Evolutionary conservation across 1,140 invertebrate species (phyloP).

Genomic region (Hesperophylax magnus): DNA sequence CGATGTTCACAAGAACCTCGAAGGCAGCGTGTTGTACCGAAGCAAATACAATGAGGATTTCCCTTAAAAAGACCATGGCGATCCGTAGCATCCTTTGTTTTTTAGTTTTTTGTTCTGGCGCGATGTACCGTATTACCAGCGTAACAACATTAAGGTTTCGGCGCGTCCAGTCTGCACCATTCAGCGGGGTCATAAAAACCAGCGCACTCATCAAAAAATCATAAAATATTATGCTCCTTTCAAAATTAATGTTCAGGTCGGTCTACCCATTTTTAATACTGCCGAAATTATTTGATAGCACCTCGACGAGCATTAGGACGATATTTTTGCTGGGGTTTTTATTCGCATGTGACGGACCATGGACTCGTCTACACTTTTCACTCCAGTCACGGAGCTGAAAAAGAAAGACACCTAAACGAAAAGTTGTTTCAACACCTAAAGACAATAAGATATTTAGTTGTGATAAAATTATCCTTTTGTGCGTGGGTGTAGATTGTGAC

Average conservation of each 20-base stretch:
- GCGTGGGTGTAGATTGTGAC: too few species aligned
- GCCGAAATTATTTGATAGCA: too few species aligned
- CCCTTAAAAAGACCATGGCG: slow-evolving; percentile 48
- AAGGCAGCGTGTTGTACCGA: neutral
- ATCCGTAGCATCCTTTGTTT: slow-evolving; percentile 34
- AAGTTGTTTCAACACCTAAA: neutral
- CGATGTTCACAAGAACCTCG: neutral
- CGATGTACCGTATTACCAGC: slow-evolving; percentile 37
- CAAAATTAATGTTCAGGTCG: too few species aligned
- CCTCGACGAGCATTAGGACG: neutral
- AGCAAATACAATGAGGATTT: slow-evolving; percentile 47
- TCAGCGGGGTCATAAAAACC: too few species aligned
- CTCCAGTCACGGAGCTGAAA: neutral
- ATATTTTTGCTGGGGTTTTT: slow-evolving; percentile 20
- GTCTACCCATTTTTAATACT: too few species aligned
- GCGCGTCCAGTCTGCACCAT: neutral
- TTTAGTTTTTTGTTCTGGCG: slow-evolving; percentile 34
- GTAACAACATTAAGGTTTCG: slow-evolving; percentile 5
- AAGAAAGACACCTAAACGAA: neutral
- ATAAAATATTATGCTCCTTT: too few species aligned
- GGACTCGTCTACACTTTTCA: neutral
- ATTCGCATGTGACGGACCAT: slow-evolving; percentile 9
- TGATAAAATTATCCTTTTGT: neutral
- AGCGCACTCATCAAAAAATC: too few species aligned
- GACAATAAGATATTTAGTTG: neutral